Evolutionary conservation across 2,888 invertebrate genomes (phyloP), one percentile per base, ranked within the genome.

Genomic region (Tetrapedia diversipes): DNA sequence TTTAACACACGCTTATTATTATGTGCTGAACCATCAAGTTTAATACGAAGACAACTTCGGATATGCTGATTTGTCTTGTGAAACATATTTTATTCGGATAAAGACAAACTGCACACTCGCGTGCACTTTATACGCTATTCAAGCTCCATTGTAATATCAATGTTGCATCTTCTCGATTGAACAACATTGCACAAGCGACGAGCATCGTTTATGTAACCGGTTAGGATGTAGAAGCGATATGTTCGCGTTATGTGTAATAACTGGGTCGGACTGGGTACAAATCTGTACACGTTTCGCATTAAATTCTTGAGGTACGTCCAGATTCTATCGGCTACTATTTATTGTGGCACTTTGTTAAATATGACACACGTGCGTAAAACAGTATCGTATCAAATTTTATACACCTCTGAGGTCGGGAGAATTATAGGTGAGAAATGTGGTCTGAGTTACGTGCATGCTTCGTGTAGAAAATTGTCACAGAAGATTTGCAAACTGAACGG

Each of bases 261-360:
- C 45, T 60, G 27, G 66, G 67, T 47, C 60, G 34, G 34, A 43
- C 29, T 4, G 49, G 14, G 19, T 41, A 41, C 41, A 37, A 64
- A 64, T 29, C n/a, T 29, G n/a, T 68, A 39, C 29, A 41, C 27
- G 10, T 60, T 47, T 27, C 24, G 27, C 22, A 45, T 29, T 47
- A 29, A 29, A 59, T 53, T 65, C 47, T 74, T 74, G 37, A 29
- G 43, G n/a, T 19, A 32, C 29, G 2, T 56, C 51, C 61, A 41
- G 63, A 49, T 49, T 37, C 22, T 72, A 22, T 14, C 51, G 53
- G n/a, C 10, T 39, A 41, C 8, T 37, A 54, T 54, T 43, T 43
- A 60, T 59, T 41, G 10, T 19, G 11, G 0, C 10, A 41, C 19
- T 32, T 51, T 37, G 22, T 59, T 51, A n/a, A 59, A 22, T 37